Base-by-base conservation (phyloP, 2,113 vertebrate species). In the Kryptolebias marmoratus region DNA sequence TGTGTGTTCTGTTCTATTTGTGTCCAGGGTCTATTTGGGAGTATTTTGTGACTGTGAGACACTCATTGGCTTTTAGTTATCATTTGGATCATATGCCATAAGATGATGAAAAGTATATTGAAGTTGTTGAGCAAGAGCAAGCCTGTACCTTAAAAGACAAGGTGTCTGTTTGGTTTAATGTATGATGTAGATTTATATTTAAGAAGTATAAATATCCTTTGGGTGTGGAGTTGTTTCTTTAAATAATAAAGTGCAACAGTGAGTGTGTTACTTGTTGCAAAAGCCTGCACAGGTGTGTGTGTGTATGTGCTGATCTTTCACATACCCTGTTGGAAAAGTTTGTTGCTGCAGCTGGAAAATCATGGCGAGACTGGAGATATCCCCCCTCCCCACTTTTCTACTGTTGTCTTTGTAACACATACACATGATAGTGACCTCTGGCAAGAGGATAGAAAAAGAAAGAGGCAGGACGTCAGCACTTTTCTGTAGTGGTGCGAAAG, bases 291-390 rank as follows among this genome's bases (percentile, higher is more conserved):
- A 75, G 73, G 68, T 75, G 71, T 73, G 57, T 42, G 18, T 77
- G 55, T 77, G 74, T 86, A 60, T 45, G 64, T 73, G 45, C 48
- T 8, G 39, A 30, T 27, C 2, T 10, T 64, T 22, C 71, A 68
- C 50, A 47, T 77, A 30, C 39, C 50, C 48, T 65, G 53, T 28
- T 79, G 81, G 68, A 67, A 79, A 79, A 74, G 54, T 75, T 65
- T 11, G 70, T 70, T 64, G 31, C 28, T 70, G 36, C 55, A 82
- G 70, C 81, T 75, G 83, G 88, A 86, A 87, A 82, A 71, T 83
- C 71, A 77, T 68, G 68, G 31, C n/a, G 49, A 72, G 27, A 31
- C 73, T 77, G 63, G 27, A 79, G 64, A 68, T 77, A 44, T 73
- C 55, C 81, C 42, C 22, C 28, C n/a, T n/a, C 22, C 16, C 52